Base-by-base conservation (phyloP, 1,140 invertebrate species). In the Cylas formicarius region DNA sequence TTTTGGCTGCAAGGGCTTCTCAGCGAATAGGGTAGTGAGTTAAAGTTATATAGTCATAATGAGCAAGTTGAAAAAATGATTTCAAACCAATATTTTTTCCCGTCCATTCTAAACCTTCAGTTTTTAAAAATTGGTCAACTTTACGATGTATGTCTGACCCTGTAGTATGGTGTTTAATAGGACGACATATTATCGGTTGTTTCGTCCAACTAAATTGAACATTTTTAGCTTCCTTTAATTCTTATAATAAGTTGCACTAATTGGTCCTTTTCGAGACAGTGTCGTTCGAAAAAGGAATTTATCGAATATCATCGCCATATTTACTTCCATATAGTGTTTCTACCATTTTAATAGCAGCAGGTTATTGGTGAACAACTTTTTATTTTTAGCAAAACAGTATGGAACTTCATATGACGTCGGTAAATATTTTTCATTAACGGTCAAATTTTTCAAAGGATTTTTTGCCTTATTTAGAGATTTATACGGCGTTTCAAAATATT, bases 71-170 rank as follows among this genome's bases (percentile, higher is more conserved):
- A 53, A 49, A 16, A 53, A 50, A 53, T 50, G 47, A 32, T 53
- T 39, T 50, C 46, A 53, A 51, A 53, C 61, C 58, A 54, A 52
- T 56, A 53, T 53, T 50, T 53, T 55, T 52, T 39, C 61, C 60
- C 16, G 55, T 54, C 63, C 2, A 38, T 38, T 38, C 36, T 38
- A 22, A 38, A 2, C 36, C 36, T 38, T 38, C 2, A 9, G 36
- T 17, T 38, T 38, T 38, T 2, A 29, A 26, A 38, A 38, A 38
- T 38, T 38, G 21, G 36, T 38, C 36, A 38, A 23, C 9, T 47
- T 57, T 48, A 55, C 38, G 29, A 43, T 51, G 50, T 46, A 53
- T 46, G 28, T 50, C 52, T 50, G 41, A 39, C 28, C 46, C 51
- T 41, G 6, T 35, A 31, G 48, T 45, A 46, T 45, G 42, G 9